Evolutionary conservation across 2,113 vertebrate genomes (phyloP).

Genomic region (Sorex fumeus): DNA sequence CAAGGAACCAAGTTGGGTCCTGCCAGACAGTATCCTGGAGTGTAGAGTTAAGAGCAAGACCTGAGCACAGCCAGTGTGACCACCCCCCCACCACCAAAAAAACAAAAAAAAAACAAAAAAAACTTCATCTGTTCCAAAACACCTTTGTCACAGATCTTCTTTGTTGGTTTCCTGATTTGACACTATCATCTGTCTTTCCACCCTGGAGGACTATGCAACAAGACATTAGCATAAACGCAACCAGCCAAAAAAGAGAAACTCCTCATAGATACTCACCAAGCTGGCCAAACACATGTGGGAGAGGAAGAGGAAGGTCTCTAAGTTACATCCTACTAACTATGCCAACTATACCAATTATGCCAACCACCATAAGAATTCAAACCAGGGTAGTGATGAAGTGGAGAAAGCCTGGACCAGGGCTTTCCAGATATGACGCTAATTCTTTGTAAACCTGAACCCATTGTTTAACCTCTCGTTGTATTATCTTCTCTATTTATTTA

Average conservation of each 20-base stretch:
- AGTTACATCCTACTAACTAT: background rate
- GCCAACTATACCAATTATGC: background rate
- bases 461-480: background rate
- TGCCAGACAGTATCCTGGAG: too few relatives aligned
- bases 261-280: background rate
- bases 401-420: background rate
- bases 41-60: too few relatives aligned
- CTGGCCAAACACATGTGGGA: background rate
- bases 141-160: background rate
- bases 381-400: background rate
- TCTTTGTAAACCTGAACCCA: background rate
- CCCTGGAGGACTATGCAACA: background rate
- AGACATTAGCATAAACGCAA: background rate
- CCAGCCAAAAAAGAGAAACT: background rate
- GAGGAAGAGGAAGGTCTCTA: background rate
- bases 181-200: background rate
- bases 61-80: too few relatives aligned
- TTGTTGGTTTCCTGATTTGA: background rate
- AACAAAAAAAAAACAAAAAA: too few relatives aligned
- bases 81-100: too few relatives aligned
- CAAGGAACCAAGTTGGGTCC: background rate
- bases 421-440: background rate
- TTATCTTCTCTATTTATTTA: constrained; percentile 28
- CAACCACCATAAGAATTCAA: background rate
- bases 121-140: too few relatives aligned